Evolutionary conservation across 2,797 vertebrate species (phyloP).

Genomic region (Gobionotothen gibberifrons): DNA sequence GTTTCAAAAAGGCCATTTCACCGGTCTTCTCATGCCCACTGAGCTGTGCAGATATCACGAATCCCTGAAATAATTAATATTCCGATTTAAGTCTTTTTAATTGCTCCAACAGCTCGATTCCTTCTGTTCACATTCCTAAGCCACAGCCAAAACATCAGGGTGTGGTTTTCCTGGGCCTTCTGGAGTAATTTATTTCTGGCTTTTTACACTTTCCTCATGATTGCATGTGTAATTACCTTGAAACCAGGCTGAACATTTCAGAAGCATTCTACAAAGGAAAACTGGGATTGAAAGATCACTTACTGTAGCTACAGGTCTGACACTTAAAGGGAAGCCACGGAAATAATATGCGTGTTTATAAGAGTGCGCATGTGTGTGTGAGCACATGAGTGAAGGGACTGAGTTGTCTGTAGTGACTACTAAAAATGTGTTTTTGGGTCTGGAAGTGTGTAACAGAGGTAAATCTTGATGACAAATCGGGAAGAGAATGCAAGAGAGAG

Average conservation of each 20-base stretch:
- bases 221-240: slow-evolving; percentile 62
- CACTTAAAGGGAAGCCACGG: slow-evolving; percentile 18
- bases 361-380: neutral
- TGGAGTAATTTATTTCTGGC: slow-evolving; percentile 45
- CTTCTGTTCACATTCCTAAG: slow-evolving; percentile 49
- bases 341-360: neutral
- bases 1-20: slow-evolving; percentile 64
- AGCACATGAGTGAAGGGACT: slow-evolving; percentile 22
- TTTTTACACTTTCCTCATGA: slow-evolving; percentile 61
- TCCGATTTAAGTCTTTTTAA: slow-evolving; percentile 65
- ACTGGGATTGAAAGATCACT: neutral
- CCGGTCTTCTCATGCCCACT: slow-evolving; percentile 56
- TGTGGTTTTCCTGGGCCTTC: slow-evolving; percentile 44
- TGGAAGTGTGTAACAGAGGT: slow-evolving; percentile 32
- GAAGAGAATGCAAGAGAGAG: slow-evolving; percentile 1
- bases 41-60: slow-evolving; percentile 57
- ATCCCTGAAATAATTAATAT: slow-evolving; percentile 71
- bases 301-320: slow-evolving; percentile 35
- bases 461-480: slow-evolving; percentile 50
- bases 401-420: slow-evolving; percentile 19
- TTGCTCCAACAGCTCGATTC: slow-evolving; percentile 59
- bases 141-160: slow-evolving; percentile 38
- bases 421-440: slow-evolving; percentile 16
- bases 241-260: slow-evolving; percentile 50
- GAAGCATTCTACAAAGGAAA: slow-evolving; percentile 31